Evolutionary conservation across 2,888 invertebrate species (phyloP).

Genomic region (Nomada ferruginata): DNA sequence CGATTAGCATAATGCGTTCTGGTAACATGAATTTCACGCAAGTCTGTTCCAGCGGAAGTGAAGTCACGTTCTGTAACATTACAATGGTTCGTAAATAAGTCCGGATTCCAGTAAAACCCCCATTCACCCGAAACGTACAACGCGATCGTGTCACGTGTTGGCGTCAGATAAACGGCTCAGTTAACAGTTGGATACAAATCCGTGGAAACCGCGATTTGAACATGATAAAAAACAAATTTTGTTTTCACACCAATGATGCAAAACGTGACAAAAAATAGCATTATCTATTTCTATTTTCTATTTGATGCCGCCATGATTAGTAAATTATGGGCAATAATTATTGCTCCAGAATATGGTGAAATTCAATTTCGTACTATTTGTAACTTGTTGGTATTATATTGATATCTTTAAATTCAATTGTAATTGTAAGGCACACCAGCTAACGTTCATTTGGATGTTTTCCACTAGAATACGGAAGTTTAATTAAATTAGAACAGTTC

Average conservation of each 20-base stretch:
- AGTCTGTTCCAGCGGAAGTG: conserved; percentile 56
- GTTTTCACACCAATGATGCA: not conserved
- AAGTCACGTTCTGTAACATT: conserved; percentile 58
- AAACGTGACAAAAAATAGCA: no score
- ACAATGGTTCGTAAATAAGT: conserved; percentile 69
- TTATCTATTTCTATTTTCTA: no score
- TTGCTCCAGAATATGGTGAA: no score
- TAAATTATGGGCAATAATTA: no score
- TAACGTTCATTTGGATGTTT: no score
- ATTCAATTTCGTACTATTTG: no score
- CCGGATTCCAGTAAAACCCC: conserved; percentile 53
- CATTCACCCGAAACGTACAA: conserved; percentile 54
- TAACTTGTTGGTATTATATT: no score
- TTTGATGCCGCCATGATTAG: no score
- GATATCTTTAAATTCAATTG: no score
- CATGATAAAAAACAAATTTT: conserved; percentile 19
- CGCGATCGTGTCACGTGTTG: conserved; percentile 55
- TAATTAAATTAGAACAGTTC: no score
- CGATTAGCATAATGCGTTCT: conserved; percentile 57
- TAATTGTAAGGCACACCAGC: no score
- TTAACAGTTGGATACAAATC: conserved; percentile 46
- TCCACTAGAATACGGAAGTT: no score
- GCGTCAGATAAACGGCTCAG: conserved; percentile 49
- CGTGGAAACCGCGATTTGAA: conserved; percentile 12
- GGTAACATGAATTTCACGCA: conserved; percentile 58